A percentile compares a stretch with the other conserved stretches of the same genome.
These are phyloP conservation scores for Synanthedon myopaeformis DNA, from an alignment of 2,888 invertebrate genomes.

Conservation along the genomic window DNA sequence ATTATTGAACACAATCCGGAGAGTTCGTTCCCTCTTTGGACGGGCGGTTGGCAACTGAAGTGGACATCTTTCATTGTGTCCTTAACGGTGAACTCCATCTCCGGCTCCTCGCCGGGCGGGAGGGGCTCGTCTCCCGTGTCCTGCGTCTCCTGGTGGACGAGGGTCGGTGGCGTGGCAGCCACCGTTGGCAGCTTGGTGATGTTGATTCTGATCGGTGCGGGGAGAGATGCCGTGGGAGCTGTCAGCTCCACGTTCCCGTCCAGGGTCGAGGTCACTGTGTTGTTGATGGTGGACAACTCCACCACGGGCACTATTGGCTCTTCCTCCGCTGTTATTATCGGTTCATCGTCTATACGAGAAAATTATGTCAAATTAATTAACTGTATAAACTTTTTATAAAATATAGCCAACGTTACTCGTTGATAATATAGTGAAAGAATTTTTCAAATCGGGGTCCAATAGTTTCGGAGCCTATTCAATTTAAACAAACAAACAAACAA, in stretches of 20 bases:
- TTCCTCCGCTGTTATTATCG: constrained; percentile 63
- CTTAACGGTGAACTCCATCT: constrained; percentile 71
- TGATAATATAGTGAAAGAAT: too few species aligned
- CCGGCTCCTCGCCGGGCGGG: constrained; percentile 70
- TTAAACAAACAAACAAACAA: too few species aligned
- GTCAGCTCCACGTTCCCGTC: constrained; percentile 83
- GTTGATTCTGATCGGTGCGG: constrained; percentile 75
- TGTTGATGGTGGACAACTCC: constrained; percentile 57
- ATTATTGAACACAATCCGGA: constrained; percentile 90
- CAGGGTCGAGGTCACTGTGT: constrained; percentile 74
- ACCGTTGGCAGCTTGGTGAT: constrained; percentile 71
- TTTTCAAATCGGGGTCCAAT: too few species aligned
- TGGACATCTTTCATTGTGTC: constrained; percentile 73
- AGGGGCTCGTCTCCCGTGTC: constrained; percentile 64
- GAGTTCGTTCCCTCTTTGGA: constrained; percentile 80
- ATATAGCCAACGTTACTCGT: too few species aligned
- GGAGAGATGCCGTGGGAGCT: constrained; percentile 50
- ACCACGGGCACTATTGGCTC: constrained; percentile 33
- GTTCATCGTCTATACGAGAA: constrained; percentile 53
- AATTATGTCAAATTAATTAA: too few species aligned
- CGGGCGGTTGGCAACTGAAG: constrained; percentile 78
- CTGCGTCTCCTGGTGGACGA: constrained; percentile 22
- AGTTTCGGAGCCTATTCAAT: too few species aligned
- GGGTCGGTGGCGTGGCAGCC: constrained; percentile 49
- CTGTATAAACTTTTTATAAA: too few species aligned